Percentiles rank a stretch among this genome's conserved stretches.
Evolutionary conservation across 1,140 invertebrate genomes (phyloP).

Genomic region (Linepithema humile): DNA sequence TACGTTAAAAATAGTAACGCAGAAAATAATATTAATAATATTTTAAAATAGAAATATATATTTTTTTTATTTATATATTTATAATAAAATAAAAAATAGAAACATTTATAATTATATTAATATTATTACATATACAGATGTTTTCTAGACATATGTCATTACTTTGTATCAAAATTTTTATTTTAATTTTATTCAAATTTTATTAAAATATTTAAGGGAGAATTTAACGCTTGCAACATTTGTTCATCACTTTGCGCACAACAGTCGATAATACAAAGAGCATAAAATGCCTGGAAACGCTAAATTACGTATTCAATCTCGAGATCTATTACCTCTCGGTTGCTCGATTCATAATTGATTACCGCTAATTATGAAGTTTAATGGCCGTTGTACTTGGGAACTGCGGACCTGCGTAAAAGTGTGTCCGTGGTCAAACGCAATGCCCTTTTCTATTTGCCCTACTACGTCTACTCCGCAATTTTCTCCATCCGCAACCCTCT

Average conservation of each 20-base stretch:
- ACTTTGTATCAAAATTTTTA: background rate
- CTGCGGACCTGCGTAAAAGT: conserved; percentile 24
- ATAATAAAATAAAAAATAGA: no score
- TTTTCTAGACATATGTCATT: background rate
- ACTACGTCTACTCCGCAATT: background rate
- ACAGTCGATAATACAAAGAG: conserved; percentile 21
- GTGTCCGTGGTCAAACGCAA: background rate
- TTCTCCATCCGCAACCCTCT: background rate
- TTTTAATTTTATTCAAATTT: background rate
- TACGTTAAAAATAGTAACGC: background rate
- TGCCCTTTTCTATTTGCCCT: background rate
- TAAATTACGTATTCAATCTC: conserved; percentile 23
- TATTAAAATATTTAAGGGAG: background rate
- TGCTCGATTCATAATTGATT: conserved; percentile 18
- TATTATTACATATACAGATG: background rate
- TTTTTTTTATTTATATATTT: no score
- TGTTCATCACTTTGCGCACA: no score
- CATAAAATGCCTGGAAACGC: background rate
- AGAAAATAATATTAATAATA: background rate
- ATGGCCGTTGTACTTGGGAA: background rate
- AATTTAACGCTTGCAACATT: background rate
- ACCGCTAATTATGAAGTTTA: conserved; percentile 46
- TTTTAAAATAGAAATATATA: conserved; percentile 1
- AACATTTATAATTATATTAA: background rate
- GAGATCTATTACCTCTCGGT: background rate